These are phyloP conservation scores for Parnassius glacialis DNA, from an alignment of 2,888 invertebrate species.

Conservation along the genomic window DNA sequence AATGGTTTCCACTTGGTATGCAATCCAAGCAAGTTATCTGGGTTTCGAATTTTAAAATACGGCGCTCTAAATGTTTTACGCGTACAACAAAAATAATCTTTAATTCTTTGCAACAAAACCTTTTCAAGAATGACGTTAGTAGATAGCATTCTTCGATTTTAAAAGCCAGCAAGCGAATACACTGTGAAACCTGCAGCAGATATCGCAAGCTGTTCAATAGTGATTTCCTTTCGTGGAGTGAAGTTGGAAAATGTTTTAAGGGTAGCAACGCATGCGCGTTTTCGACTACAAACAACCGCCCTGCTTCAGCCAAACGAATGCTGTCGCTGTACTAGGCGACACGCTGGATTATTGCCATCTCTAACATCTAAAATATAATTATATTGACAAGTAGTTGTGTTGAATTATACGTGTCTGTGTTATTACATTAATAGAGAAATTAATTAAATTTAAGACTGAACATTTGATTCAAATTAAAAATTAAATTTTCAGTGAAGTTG, in stretches of 20 bases:
- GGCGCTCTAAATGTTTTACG: too few relatives aligned
- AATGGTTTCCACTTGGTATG: too few relatives aligned
- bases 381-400: conserved; percentile 10
- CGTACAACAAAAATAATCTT: too few relatives aligned
- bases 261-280: conserved; percentile 32
- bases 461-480: neutral
- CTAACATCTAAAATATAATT: conserved; percentile 1
- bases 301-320: conserved; percentile 26
- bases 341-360: neutral
- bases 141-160: conserved; percentile 6
- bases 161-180: conserved; percentile 3
- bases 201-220: conserved; percentile 19
- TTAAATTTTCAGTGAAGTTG: neutral
- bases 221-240: conserved; percentile 23
- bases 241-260: conserved; percentile 24
- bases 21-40: too few relatives aligned
- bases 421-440: neutral
- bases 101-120: neutral
- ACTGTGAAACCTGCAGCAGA: conserved; percentile 11
- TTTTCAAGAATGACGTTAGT: neutral
- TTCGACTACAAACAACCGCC: conserved; percentile 30
- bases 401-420: conserved; percentile 8
- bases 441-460: neutral
- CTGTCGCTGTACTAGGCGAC: conserved; percentile 17
- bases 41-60: too few relatives aligned